Evolutionary conservation across 1,140 invertebrate species (phyloP).

Genomic region (Pantala flavescens): DNA sequence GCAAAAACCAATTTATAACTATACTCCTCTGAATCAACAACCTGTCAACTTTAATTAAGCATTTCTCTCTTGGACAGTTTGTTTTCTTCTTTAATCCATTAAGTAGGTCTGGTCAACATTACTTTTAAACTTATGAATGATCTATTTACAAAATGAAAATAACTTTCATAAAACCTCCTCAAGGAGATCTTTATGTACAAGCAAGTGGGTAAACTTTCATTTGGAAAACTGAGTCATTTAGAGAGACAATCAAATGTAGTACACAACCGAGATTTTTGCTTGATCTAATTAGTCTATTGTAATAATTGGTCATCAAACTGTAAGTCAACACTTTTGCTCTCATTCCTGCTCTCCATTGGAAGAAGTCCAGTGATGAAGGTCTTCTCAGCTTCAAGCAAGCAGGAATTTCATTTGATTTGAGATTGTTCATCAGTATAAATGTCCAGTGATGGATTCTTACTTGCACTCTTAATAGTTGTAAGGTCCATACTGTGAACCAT

Average conservation of each 20-base stretch:
- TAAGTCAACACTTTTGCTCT: too few relatives aligned
- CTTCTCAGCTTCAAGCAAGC: too few relatives aligned
- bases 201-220: background rate
- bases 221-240: background rate
- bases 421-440: too few relatives aligned
- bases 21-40: too few relatives aligned
- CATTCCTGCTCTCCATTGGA: too few relatives aligned
- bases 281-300: too few relatives aligned
- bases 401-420: too few relatives aligned
- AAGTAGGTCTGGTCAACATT: background rate
- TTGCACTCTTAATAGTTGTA: constrained; percentile 37
- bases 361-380: too few relatives aligned
- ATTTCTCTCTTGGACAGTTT: background rate
- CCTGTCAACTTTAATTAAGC: too few relatives aligned
- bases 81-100: background rate
- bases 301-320: too few relatives aligned
- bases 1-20: too few relatives aligned
- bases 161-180: background rate
- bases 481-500: constrained; percentile 84
- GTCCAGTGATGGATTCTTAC: too few relatives aligned
- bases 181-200: constrained; percentile 3
- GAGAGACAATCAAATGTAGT: background rate
- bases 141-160: constrained; percentile 1
- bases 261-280: background rate
- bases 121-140: background rate